Percentiles rank a stretch among this genome's conserved stretches.
Evolutionary conservation across 2,797 vertebrate species (phyloP).

Genomic region (Myotis planiceps): DNA sequence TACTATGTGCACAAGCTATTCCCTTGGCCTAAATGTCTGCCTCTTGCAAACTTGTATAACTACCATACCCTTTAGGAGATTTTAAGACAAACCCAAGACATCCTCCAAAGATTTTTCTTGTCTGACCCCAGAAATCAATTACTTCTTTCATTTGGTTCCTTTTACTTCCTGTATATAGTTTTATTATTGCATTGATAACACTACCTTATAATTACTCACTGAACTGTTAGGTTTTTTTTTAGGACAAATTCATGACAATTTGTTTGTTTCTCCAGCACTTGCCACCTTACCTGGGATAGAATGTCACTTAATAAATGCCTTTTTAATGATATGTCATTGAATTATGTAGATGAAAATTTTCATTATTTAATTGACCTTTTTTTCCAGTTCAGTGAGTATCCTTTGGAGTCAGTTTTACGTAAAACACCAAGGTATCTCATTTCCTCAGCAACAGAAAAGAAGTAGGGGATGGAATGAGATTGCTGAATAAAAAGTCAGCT

Average conservation of each 20-base stretch:
- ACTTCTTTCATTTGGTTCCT: background rate
- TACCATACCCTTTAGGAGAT: background rate
- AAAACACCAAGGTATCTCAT: conserved; percentile 27
- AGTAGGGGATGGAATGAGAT: background rate
- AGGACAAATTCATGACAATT: background rate
- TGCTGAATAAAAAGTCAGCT: background rate
- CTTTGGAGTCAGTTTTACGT: conserved; percentile 11
- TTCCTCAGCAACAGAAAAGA: conserved; percentile 22
- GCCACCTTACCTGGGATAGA: background rate
- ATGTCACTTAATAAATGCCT: background rate
- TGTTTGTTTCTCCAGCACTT: background rate
- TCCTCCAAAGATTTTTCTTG: background rate
- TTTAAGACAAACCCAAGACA: background rate
- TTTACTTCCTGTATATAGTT: background rate
- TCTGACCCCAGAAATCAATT: background rate
- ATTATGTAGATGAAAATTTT: background rate
- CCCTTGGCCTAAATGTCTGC: background rate
- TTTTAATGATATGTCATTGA: background rate
- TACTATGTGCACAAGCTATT: background rate
- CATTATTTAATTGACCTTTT: background rate
- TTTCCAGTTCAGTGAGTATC: background rate
- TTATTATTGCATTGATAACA: background rate
- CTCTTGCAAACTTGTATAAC: background rate
- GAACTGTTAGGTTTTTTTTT: background rate
- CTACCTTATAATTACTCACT: conserved; percentile 19